Conservation (phyloP, 2,888 invertebrate genomes). For the Trimorus sp. region DNA sequence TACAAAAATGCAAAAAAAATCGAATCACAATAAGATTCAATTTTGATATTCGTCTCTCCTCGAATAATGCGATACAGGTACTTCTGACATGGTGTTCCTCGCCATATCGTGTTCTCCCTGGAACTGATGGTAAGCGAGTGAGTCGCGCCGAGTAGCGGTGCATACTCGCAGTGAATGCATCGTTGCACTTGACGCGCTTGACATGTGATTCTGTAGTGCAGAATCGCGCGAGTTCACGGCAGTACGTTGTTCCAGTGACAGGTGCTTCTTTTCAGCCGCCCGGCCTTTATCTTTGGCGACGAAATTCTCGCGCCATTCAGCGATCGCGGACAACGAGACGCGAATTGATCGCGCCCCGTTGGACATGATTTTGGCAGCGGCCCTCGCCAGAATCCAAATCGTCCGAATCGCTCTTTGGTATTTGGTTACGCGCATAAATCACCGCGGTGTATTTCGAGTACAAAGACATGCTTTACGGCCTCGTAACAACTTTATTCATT, state of each 20-base stretch:
- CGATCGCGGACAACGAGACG: conserved; percentile 4
- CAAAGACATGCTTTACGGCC: no score
- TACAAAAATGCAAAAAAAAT: no score
- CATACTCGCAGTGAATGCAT: conserved; percentile 74
- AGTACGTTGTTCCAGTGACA: conserved; percentile 78
- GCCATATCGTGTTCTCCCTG: no score
- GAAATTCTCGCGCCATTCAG: background rate
- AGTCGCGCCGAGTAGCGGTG: conserved; percentile 62
- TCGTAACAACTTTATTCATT: no score
- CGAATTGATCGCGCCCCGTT: background rate
- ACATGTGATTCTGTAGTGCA: conserved; percentile 74
- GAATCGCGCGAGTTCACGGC: conserved; percentile 76
- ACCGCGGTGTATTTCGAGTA: background rate
- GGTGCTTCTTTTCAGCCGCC: conserved; percentile 61
- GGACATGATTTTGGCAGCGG: conserved; percentile 5
- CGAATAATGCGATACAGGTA: no score
- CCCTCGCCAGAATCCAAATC: conserved; percentile 10
- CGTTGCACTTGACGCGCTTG: conserved; percentile 78
- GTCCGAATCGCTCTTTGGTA: conserved; percentile 12
- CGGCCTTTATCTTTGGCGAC: conserved; percentile 24
- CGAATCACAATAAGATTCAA: no score
- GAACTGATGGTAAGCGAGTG: conserved; percentile 49
- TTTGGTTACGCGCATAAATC: conserved; percentile 11
- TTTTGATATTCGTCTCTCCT: no score
- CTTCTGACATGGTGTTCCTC: no score